These are phyloP conservation scores for Sebastes elongatus DNA, from an alignment of 2,797 vertebrate species.

Conservation along the genomic window DNA sequence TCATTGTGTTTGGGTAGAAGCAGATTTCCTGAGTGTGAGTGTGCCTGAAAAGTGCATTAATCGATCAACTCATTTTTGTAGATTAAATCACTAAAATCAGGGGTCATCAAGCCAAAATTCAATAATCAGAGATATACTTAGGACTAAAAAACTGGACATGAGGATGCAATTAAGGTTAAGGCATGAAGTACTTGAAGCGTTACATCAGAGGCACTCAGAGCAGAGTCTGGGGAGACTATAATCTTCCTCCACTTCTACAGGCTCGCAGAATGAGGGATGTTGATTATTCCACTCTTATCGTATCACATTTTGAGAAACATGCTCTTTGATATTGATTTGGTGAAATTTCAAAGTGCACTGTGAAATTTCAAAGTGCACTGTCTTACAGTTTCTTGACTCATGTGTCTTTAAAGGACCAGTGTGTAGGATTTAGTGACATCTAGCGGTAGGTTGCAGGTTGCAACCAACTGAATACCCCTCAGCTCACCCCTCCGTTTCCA, in stretches of 20 bases:
- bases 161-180: constrained; percentile 12
- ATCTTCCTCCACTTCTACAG: not conserved
- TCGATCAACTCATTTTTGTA: not conserved
- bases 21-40: not conserved
- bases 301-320: not conserved
- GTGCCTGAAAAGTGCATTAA: constrained; percentile 2
- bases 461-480: no score
- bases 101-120: not conserved
- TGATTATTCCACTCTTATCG: not conserved
- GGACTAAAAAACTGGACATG: not conserved
- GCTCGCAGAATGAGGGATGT: not conserved
- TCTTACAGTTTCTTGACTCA: not conserved
- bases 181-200: not conserved
- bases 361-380: not conserved
- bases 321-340: not conserved
- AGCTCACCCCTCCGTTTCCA: no score
- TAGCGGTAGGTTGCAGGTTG: not conserved
- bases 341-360: no score
- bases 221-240: no score
- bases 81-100: not conserved
- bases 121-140: not conserved
- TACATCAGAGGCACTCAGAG: no score
- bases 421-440: not conserved
- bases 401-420: no score
- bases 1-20: not conserved